Percentiles rank a stretch among this genome's conserved stretches.
phyloP scores from a whole-genome alignment of 2,113 vertebrate species.

The Fukomys damarensis region DNA sequence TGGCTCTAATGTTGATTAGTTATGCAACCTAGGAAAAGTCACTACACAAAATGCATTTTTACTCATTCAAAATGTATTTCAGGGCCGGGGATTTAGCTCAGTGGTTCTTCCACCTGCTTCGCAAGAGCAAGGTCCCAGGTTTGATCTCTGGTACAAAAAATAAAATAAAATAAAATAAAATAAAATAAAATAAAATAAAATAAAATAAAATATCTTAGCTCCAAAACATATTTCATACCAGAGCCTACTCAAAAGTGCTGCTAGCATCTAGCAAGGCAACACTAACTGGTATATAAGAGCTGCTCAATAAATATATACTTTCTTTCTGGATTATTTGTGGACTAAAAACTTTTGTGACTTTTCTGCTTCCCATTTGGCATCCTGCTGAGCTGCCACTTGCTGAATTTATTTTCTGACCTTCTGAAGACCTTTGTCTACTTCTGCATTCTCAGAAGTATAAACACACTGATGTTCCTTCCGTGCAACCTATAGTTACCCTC shows the following conservation, averaged over 20 bases:
- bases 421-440: neutral
- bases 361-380: neutral
- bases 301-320: neutral
- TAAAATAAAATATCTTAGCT: too few relatives aligned
- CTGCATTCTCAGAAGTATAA: neutral
- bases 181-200: too few relatives aligned
- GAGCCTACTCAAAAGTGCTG: neutral
- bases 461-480: neutral
- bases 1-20: neutral
- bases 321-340: neutral
- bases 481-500: neutral
- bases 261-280: neutral
- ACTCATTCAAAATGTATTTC: neutral
- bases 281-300: neutral
- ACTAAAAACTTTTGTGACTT: neutral
- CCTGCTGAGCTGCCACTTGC: neutral
- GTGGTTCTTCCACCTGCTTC: too few relatives aligned
- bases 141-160: too few relatives aligned
- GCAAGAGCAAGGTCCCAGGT: too few relatives aligned
- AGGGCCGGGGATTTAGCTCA: too few relatives aligned
- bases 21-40: neutral
- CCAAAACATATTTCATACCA: neutral
- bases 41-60: neutral
- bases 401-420: neutral
- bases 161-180: too few relatives aligned